Conservation (phyloP, 2,797 vertebrate species). For the Nannoperca obscura region DNA sequence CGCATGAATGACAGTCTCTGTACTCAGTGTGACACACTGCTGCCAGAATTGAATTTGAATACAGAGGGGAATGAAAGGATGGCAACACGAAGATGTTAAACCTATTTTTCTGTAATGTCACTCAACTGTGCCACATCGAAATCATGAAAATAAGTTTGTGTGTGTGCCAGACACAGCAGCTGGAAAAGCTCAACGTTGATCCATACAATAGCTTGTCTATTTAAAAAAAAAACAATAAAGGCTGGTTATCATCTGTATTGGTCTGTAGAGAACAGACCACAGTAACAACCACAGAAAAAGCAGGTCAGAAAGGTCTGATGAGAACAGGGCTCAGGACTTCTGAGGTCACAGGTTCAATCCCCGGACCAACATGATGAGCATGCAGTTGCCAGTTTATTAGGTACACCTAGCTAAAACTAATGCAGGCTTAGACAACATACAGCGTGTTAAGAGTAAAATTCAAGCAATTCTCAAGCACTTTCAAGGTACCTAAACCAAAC, state of each 20-base stretch:
- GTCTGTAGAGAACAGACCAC: neutral
- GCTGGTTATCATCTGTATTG: neutral
- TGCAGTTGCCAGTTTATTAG: slow-evolving; percentile 5
- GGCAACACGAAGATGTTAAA: slow-evolving; percentile 53
- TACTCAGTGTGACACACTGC: slow-evolving; percentile 31
- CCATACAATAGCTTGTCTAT: neutral
- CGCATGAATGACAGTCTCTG: slow-evolving; percentile 41
- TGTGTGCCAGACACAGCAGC: slow-evolving; percentile 30
- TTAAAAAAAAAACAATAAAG: neutral
- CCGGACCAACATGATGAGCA: neutral
- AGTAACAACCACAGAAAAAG: neutral
- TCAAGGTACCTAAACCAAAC: too few relatives aligned
- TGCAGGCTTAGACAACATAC: neutral
- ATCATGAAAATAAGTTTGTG: slow-evolving; percentile 13
- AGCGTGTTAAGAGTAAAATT: too few relatives aligned
- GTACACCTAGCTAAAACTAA: neutral
- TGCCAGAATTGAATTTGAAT: slow-evolving; percentile 52
- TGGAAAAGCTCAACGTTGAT: slow-evolving; percentile 13
- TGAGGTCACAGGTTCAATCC: slow-evolving; percentile 20
- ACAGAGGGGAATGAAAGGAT: slow-evolving; percentile 50
- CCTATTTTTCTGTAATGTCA: slow-evolving; percentile 32
- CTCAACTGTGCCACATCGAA: slow-evolving; percentile 23
- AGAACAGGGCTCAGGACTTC: neutral
- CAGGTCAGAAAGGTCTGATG: slow-evolving; percentile 23
- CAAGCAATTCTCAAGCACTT: too few relatives aligned